phyloP scores from a whole-genome alignment of 2,113 vertebrate genomes.

The Rostratula benghalensis region DNA sequence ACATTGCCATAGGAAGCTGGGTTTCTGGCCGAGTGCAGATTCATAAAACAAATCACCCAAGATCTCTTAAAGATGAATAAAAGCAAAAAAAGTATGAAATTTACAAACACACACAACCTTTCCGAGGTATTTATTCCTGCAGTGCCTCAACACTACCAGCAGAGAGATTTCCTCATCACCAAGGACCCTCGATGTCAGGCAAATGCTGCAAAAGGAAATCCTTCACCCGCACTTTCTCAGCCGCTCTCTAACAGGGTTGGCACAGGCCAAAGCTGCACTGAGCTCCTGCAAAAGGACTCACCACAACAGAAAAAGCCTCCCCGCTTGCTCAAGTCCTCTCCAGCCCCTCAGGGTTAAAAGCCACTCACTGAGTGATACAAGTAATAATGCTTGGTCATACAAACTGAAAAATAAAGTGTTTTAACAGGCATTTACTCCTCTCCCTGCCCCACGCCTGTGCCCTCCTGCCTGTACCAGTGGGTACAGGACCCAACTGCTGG shows the following conservation, averaged over 20 bases:
- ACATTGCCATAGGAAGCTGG: not conserved
- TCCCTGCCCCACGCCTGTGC: not conserved
- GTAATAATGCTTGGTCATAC: not conserved
- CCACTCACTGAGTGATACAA: not conserved
- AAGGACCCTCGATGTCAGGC: no score
- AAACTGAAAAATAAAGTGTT: not conserved
- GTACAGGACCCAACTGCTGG: not conserved
- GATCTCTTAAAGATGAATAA: not conserved
- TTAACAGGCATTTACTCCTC: not conserved
- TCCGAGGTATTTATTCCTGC: not conserved
- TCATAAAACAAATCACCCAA: not conserved
- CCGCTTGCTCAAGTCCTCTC: not conserved
- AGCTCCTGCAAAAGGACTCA: not conserved
- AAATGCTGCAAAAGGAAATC: not conserved
- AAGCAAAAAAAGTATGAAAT: not conserved
- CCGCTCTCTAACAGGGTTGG: fast-evolving
- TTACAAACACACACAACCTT: not conserved
- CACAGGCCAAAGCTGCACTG: not conserved
- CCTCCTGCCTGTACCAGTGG: not conserved
- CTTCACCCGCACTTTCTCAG: no score
- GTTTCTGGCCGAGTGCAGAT: not conserved
- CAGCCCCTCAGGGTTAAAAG: not conserved
- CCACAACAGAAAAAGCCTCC: not conserved
- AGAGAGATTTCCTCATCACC: not conserved
- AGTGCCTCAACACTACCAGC: not conserved